Evolutionary conservation across 2,888 invertebrate species (phyloP).

Genomic region (Cabera pusaria): DNA sequence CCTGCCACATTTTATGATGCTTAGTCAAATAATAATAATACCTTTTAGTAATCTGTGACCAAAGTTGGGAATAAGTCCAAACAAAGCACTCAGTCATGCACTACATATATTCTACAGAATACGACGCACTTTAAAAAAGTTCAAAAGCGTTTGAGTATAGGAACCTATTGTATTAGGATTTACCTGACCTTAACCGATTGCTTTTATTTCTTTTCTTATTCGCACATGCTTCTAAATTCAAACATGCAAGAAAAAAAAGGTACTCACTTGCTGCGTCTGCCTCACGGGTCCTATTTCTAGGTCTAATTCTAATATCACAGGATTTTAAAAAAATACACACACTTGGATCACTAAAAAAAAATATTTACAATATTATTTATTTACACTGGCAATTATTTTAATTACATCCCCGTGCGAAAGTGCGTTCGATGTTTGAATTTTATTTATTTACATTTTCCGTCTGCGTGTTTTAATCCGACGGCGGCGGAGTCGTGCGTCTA

Average conservation of each 20-base stretch:
- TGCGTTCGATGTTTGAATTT: conserved; percentile 8
- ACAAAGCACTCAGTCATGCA: too few relatives aligned
- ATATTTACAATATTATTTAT: conserved; percentile 47
- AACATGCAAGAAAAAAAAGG: conserved; percentile 27
- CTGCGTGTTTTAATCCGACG: conserved; percentile 12
- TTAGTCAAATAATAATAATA: too few relatives aligned
- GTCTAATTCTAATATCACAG: conserved; percentile 80
- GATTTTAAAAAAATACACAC: conserved; percentile 58
- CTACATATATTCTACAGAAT: too few relatives aligned
- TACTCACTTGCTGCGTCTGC: conserved; percentile 64
- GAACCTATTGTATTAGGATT: conserved; percentile 7
- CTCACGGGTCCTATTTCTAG: conserved; percentile 52
- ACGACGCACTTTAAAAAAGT: too few relatives aligned
- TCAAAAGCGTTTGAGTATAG: too few relatives aligned
- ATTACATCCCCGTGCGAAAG: conserved; percentile 39
- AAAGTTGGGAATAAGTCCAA: too few relatives aligned
- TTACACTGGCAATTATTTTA: conserved; percentile 48
- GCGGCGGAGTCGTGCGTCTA: conserved; percentile 40
- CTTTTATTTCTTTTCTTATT: conserved; percentile 1
- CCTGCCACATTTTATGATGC: too few relatives aligned
- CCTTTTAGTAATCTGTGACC: too few relatives aligned
- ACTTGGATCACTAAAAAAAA: conserved; percentile 42
- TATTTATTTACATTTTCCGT: conserved; percentile 48
- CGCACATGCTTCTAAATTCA: conserved; percentile 3
- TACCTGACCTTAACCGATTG: conserved; percentile 4